Evolutionary conservation across 2,113 vertebrate genomes (phyloP).

Genomic region (Neogobius melanostomus): DNA sequence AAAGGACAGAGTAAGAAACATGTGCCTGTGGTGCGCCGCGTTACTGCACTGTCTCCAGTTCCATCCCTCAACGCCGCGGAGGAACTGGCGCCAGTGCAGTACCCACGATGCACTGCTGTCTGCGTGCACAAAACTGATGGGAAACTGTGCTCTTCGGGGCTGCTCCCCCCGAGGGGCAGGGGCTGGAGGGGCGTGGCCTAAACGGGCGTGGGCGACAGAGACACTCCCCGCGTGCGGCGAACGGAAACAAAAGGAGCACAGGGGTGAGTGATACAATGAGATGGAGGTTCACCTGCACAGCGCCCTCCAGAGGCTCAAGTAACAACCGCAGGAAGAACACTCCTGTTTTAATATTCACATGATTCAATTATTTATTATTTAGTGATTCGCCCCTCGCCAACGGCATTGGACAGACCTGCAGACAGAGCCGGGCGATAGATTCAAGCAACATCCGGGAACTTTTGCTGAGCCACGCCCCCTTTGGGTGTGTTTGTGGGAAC

Average conservation of each 20-base stretch:
- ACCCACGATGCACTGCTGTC: slow-evolving; percentile 64
- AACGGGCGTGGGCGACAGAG: slow-evolving; percentile 33
- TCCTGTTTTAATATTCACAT: no score
- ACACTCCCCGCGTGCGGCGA: slow-evolving; percentile 64
- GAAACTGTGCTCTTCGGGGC: slow-evolving; percentile 89
- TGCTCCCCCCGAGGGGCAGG: slow-evolving; percentile 84
- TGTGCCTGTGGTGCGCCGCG: slow-evolving; percentile 46
- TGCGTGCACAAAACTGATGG: slow-evolving; percentile 99
- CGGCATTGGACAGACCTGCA: no score
- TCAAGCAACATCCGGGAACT: no score
- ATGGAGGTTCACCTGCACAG: background rate
- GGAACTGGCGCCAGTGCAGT: slow-evolving; percentile 73
- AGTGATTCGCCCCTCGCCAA: no score
- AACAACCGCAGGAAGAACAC: no score
- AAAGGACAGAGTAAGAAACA: slow-evolving; percentile 16
- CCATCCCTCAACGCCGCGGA: slow-evolving; percentile 30
- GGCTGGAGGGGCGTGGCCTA: slow-evolving; percentile 76
- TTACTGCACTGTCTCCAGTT: slow-evolving; percentile 77
- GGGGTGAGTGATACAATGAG: slow-evolving; percentile 65
- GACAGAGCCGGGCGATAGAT: no score
- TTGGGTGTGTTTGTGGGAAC: no score
- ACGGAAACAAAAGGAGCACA: slow-evolving; percentile 58
- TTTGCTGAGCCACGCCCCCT: no score
- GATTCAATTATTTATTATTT: no score
- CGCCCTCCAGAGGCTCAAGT: no score